Conservation (phyloP, 2,113 vertebrate genomes). For the Lepisosteus oculatus region DNA sequence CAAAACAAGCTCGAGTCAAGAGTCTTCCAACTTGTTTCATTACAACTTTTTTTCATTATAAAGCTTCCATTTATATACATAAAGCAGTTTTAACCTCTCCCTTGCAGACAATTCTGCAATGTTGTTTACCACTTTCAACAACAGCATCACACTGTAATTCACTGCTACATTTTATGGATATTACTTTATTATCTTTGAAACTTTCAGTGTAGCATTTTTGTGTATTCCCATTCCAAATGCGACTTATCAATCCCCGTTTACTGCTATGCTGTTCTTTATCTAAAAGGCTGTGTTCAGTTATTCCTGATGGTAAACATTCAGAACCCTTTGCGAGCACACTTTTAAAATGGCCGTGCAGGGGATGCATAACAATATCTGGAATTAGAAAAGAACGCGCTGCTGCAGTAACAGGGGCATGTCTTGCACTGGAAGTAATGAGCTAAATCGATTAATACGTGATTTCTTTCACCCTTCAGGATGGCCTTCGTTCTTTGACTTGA, state of each 20-base stretch:
- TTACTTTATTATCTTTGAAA: too few species aligned
- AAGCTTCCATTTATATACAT: too few species aligned
- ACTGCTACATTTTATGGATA: too few species aligned
- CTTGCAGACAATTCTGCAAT: too few species aligned
- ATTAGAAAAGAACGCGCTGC: neutral
- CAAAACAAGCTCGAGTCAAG: neutral
- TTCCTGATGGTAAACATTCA: neutral
- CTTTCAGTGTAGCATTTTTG: too few species aligned
- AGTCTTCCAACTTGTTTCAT: neutral
- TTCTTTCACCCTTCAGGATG: slow-evolving; percentile 71
- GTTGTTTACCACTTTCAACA: too few species aligned
- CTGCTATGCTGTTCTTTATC: too few species aligned
- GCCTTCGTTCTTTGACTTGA: slow-evolving; percentile 89
- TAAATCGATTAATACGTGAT: neutral
- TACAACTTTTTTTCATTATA: neutral
- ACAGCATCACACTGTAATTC: too few species aligned
- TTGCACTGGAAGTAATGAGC: neutral
- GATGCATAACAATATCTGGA: neutral
- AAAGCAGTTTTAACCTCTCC: too few species aligned
- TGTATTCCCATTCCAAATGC: too few species aligned
- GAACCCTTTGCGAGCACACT: neutral
- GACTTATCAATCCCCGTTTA: too few species aligned
- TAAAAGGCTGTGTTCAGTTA: too few species aligned
- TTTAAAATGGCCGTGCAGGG: neutral
- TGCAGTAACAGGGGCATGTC: neutral